These are phyloP conservation scores for Eilema griseolum DNA, from an alignment of 2,888 invertebrate species.

Conservation along the genomic window DNA sequence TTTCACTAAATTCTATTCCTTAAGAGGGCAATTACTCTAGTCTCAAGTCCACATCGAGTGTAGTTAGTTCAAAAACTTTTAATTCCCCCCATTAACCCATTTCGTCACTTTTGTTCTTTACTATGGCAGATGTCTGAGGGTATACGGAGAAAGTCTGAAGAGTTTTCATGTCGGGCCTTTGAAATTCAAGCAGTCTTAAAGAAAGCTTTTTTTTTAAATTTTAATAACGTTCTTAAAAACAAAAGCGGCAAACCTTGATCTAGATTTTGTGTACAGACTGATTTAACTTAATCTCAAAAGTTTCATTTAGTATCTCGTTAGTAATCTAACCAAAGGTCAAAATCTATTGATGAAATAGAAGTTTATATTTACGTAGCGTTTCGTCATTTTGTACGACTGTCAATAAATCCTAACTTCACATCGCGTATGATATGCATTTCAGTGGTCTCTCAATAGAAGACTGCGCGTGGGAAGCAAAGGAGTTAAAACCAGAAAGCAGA, in stretches of 20 bases:
- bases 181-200: background rate
- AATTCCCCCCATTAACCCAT: constrained; percentile 44
- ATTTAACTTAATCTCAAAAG: background rate
- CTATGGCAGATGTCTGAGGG: constrained; percentile 27
- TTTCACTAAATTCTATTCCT: constrained; percentile 26
- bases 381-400: too few relatives aligned
- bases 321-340: background rate
- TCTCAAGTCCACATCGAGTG: constrained; percentile 32
- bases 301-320: background rate
- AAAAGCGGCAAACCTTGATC: background rate
- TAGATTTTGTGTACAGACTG: background rate
- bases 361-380: too few relatives aligned
- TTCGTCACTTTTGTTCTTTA: constrained; percentile 33
- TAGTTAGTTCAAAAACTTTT: constrained; percentile 48
- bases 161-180: constrained; percentile 21
- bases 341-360: too few relatives aligned
- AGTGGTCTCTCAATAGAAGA: too few relatives aligned
- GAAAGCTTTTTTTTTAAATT: background rate
- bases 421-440: too few relatives aligned
- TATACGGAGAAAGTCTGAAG: constrained; percentile 7
- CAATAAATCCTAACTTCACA: too few relatives aligned
- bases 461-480: too few relatives aligned
- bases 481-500: too few relatives aligned
- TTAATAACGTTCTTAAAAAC: background rate
- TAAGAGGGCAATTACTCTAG: constrained; percentile 37